Conservation (phyloP, 2,888 invertebrate species). For the Kuschelorhynchus macadamiae region DNA sequence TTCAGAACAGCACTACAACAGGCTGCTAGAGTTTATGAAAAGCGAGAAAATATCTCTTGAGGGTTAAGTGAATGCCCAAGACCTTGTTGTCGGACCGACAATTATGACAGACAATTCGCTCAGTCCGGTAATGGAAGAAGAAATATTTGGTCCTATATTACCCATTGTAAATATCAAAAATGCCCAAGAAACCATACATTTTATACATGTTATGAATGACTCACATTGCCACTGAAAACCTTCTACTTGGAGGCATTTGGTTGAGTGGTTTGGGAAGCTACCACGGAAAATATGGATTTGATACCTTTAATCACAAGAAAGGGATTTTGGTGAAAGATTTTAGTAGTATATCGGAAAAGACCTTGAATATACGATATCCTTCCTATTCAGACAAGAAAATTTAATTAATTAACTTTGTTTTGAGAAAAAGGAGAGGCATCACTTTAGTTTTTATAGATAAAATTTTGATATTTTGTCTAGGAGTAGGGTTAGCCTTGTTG, state of each 20-base stretch:
- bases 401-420: too few species aligned
- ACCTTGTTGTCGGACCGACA: constrained; percentile 89
- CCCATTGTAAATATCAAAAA: constrained; percentile 88
- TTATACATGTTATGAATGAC: too few species aligned
- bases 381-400: constrained; percentile 86
- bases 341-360: constrained; percentile 73
- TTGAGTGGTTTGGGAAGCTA: constrained; percentile 94
- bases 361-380: constrained; percentile 83
- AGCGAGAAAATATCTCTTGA: constrained; percentile 84
- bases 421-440: too few species aligned
- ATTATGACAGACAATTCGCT: constrained; percentile 78
- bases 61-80: constrained; percentile 81
- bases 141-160: constrained; percentile 97
- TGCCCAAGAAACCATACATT: constrained; percentile 91
- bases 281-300: constrained; percentile 91
- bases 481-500: too few species aligned
- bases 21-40: constrained; percentile 75
- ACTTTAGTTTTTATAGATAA: too few species aligned
- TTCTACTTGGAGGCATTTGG: constrained; percentile 99
- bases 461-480: too few species aligned
- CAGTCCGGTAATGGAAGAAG: constrained; percentile 90
- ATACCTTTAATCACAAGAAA: constrained; percentile 95
- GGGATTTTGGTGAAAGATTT: constrained; percentile 80
- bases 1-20: constrained; percentile 88
- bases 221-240: constrained; percentile 80